A percentile compares a stretch with the other conserved stretches of the same genome.
Conservation (phyloP, 1,140 invertebrate species). For the Ptiloglossa arizonensis region DNA sequence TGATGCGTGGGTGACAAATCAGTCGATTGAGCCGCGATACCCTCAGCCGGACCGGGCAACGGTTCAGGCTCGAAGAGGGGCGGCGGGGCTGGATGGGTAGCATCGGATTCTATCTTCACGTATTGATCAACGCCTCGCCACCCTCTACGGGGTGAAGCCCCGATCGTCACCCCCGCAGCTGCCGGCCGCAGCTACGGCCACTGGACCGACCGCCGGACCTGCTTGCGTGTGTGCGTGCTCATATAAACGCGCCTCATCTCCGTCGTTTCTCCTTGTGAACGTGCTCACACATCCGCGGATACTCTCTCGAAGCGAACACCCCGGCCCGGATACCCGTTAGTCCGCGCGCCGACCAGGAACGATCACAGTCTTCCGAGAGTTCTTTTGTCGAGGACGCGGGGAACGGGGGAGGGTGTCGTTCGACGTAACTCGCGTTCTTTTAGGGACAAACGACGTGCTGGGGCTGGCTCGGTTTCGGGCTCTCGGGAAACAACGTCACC, state of each 20-base stretch:
- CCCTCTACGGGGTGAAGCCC: constrained; percentile 73
- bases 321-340: constrained; percentile 21
- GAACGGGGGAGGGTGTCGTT: not conserved
- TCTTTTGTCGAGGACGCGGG: constrained; percentile 11
- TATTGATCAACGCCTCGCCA: constrained; percentile 82
- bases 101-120: constrained; percentile 83
- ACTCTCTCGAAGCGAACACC: constrained; percentile 7
- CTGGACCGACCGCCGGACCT: constrained; percentile 80
- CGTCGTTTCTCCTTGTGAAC: constrained; percentile 56
- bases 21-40: constrained; percentile 80
- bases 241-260: constrained; percentile 68
- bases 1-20: constrained; percentile 80
- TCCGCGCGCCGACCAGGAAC: not conserved
- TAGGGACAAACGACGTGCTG: not conserved
- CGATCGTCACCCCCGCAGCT: constrained; percentile 78
- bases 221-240: constrained; percentile 69
- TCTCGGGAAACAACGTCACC: too few relatives aligned
- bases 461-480: too few relatives aligned
- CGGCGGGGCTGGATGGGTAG: constrained; percentile 73
- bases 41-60: constrained; percentile 72
- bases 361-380: constrained; percentile 20
- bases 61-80: constrained; percentile 71
- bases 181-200: constrained; percentile 81
- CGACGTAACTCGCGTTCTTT: not conserved
- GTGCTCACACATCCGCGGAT: constrained; percentile 25